Base-by-base conservation (phyloP, 2,888 invertebrate genomes). In the Chrysopilus asiliformis region DNA sequence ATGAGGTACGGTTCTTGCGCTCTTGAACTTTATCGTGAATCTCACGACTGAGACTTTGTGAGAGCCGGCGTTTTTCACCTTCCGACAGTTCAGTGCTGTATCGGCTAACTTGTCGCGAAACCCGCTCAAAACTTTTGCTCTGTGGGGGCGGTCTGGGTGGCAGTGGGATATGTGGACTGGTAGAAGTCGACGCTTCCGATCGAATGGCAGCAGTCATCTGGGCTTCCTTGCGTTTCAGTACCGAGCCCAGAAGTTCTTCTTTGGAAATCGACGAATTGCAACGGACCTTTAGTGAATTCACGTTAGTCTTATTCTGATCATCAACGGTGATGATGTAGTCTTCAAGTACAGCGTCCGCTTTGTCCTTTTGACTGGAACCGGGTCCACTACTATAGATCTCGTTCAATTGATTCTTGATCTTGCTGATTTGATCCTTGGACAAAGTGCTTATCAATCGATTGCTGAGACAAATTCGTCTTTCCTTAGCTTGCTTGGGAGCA, bases 361-460 rank as follows among this genome's bases (percentile, higher is more conserved):
- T 64, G 30, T 49, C 52, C 17, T 38, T 46, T 35, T 57, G 46
- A 51, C 66, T 67, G 5, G 61, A 47, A 32, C 41, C 48, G 48
- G 66, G 67, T 1, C 49, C 40, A 1, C 68, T 72, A 34, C 79
- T 78, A 47, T 86, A 87, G 42, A 87, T 86, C 45, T 85, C 83
- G 47, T 77, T 79, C 1, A 87, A 58, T 55, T 86, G 86, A 47
- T 72, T 73, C 56, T 84, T 85, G 27, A 87, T 65, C 17, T 80
- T 77, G 48, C 75, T 76, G 1, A 86, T 79, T 64, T 87, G 86
- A 44, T 87, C 84, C 62, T 79, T 75, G 2, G 86, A 84, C 28
- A 87, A 63, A 49, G 86, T 85, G 52, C 84, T 85, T 72, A 85
- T 85, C 35, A 86, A 68, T 40, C 79, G 73, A 50, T 75, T 79